Evolutionary conservation across 1,140 invertebrate species (phyloP).

Genomic region (Trichoplusia ni): DNA sequence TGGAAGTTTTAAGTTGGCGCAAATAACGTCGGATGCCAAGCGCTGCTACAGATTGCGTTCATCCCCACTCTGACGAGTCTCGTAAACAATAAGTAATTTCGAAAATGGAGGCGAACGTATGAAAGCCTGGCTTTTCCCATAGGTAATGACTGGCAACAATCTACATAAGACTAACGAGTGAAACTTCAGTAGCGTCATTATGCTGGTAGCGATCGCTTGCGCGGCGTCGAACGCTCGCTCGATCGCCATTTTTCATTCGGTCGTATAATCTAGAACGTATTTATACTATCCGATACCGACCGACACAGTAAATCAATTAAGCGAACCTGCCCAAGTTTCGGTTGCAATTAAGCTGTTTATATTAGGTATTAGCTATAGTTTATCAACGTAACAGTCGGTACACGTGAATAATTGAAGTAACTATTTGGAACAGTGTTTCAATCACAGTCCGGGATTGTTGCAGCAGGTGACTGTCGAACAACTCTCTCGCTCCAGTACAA

Average conservation of each 20-base stretch:
- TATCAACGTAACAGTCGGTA: conserved; percentile 21
- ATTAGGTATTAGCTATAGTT: conserved; percentile 39
- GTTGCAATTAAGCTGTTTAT: conserved; percentile 47
- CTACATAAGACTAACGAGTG: conserved; percentile 49
- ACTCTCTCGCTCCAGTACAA: background rate
- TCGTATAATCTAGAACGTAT: conserved; percentile 35
- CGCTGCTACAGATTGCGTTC: conserved; percentile 27
- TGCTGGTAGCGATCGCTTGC: conserved; percentile 40
- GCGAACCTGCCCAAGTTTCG: conserved; percentile 38
- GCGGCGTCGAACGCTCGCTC: conserved; percentile 34
- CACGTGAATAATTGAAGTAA: conserved; percentile 17
- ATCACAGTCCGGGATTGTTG: conserved; percentile 1
- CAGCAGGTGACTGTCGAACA: background rate
- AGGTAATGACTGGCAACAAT: conserved; percentile 51
- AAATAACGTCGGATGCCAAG: conserved; percentile 6
- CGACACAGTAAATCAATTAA: conserved; percentile 48
- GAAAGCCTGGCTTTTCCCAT: conserved; percentile 43
- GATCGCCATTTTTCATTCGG: conserved; percentile 42
- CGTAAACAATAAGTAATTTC: conserved; percentile 40
- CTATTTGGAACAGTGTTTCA: conserved; percentile 13
- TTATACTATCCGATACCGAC: conserved; percentile 41
- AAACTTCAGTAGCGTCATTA: conserved; percentile 53
- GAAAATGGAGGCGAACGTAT: conserved; percentile 45
- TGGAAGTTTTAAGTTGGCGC: conserved; percentile 7
- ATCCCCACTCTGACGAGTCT: conserved; percentile 29